Evolutionary conservation across 2,113 vertebrate species (phyloP).

Genomic region (Anarhynchus alexandrinus): DNA sequence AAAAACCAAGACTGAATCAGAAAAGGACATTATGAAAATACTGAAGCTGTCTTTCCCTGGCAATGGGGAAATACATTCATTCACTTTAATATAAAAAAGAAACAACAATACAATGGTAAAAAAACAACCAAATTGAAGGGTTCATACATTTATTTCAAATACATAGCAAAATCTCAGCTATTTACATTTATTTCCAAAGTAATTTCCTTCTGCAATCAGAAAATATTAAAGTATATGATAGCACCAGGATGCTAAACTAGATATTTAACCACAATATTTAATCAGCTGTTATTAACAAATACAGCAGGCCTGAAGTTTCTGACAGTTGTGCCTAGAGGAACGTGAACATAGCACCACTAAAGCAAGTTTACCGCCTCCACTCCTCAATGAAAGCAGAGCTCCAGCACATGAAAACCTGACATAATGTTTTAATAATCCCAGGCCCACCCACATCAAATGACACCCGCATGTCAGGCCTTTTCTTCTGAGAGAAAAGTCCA

Average conservation of each 20-base stretch:
- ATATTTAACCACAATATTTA: not conserved
- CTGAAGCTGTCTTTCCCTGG: not conserved
- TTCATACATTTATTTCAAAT: not conserved
- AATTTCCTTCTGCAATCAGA: not conserved
- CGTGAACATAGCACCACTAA: not conserved
- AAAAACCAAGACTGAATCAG: not conserved
- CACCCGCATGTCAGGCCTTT: not conserved
- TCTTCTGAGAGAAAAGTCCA: not conserved
- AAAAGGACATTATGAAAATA: not conserved
- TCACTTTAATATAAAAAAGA: not conserved
- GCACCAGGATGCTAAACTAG: not conserved
- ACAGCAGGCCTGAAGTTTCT: not conserved
- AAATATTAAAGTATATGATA: not conserved
- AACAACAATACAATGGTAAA: not conserved
- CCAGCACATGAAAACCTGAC: not conserved
- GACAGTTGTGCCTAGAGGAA: not conserved
- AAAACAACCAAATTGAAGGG: not conserved
- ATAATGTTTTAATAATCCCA: not conserved
- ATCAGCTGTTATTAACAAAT: not conserved
- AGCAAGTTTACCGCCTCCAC: not conserved
- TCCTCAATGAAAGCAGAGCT: not conserved
- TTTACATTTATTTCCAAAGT: not conserved
- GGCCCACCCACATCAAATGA: not conserved
- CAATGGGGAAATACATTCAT: not conserved
- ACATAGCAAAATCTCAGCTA: not conserved